These are phyloP conservation scores for Lordiphosa collinella DNA, from an alignment of 1,140 invertebrate genomes.

Conservation along the genomic window DNA sequence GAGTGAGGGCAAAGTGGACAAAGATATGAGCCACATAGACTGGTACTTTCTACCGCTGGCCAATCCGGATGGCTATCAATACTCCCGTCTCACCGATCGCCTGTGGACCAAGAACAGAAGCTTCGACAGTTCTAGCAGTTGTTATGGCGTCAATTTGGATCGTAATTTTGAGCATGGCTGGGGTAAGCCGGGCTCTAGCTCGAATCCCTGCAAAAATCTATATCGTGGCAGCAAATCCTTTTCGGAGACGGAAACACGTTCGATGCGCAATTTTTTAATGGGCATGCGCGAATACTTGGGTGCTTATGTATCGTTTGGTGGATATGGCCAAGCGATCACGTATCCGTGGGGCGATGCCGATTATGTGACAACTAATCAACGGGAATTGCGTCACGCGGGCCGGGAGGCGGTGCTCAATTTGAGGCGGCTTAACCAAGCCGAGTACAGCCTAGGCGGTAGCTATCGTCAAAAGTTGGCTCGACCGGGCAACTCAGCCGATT, in stretches of 20 bases:
- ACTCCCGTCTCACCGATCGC: conserved; percentile 82
- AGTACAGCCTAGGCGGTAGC: conserved; percentile 67
- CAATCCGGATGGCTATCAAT: conserved; percentile 89
- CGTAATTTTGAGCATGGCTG: conserved; percentile 90
- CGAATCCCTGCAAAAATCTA: conserved; percentile 88
- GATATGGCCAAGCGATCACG: conserved; percentile 86
- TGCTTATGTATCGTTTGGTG: conserved; percentile 87
- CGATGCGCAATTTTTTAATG: conserved; percentile 84
- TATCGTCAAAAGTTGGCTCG: conserved; percentile 67
- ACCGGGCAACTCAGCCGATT: conserved; percentile 85
- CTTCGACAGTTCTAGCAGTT: conserved; percentile 82
- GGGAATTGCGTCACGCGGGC: conserved; percentile 43
- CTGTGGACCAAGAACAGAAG: conserved; percentile 88
- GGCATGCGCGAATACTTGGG: conserved; percentile 59
- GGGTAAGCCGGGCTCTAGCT: conserved; percentile 88
- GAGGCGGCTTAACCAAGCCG: conserved; percentile 59
- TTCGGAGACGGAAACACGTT: conserved; percentile 90
- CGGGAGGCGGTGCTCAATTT: conserved; percentile 56
- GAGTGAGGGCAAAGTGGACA: conserved; percentile 76
- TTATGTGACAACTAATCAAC: conserved; percentile 61
- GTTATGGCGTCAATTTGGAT: conserved; percentile 89
- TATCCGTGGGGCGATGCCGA: conserved; percentile 77
- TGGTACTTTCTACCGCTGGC: conserved; percentile 87
- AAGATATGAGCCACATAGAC: conserved; percentile 87
- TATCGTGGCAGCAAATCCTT: conserved; percentile 89